Evolutionary conservation across 1,140 invertebrate species (phyloP).

Genomic region (Leptonema lineaticorne): DNA sequence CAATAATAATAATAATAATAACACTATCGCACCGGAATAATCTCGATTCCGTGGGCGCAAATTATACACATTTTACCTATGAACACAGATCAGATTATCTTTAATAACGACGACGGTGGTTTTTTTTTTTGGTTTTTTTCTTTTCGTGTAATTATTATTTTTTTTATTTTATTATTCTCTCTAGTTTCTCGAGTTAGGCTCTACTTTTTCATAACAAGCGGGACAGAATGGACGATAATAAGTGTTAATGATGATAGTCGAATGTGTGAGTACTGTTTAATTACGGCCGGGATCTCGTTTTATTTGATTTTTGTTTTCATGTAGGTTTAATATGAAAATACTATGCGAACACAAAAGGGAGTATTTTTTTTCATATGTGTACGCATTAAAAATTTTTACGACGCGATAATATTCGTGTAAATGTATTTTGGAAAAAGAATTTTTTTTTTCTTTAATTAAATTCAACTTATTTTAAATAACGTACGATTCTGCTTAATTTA

Average conservation of each 20-base stretch:
- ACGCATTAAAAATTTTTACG: conserved; percentile 17
- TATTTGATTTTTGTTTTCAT: too few species aligned
- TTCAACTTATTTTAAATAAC: too few species aligned
- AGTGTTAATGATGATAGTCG: conserved; percentile 27
- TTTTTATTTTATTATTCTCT: too few species aligned
- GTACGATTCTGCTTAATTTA: too few species aligned
- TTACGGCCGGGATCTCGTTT: too few species aligned
- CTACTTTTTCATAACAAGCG: conserved; percentile 11
- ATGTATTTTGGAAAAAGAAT: too few species aligned
- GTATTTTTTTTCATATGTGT: too few species aligned
- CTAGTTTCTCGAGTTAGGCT: too few species aligned
- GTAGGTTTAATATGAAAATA: conserved; percentile 15
- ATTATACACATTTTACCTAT: conserved; percentile 14
- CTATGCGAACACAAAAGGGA: conserved; percentile 16
- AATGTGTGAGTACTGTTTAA: conserved; percentile 23
- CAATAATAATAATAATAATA: too few species aligned
- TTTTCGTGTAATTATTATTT: not conserved
- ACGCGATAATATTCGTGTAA: conserved; percentile 17
- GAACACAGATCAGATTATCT: conserved; percentile 25
- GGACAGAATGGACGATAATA: conserved; percentile 23
- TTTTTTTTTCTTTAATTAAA: too few species aligned
- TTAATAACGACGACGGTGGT: not conserved
- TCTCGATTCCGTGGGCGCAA: conserved; percentile 6
- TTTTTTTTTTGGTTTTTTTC: conserved; percentile 2
- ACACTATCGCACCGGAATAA: not conserved